Percentiles rank a stretch among this genome's conserved stretches.
These are phyloP conservation scores for Drosophila mauritiana DNA, from an alignment of 1,140 invertebrate species.

Conservation along the genomic window DNA sequence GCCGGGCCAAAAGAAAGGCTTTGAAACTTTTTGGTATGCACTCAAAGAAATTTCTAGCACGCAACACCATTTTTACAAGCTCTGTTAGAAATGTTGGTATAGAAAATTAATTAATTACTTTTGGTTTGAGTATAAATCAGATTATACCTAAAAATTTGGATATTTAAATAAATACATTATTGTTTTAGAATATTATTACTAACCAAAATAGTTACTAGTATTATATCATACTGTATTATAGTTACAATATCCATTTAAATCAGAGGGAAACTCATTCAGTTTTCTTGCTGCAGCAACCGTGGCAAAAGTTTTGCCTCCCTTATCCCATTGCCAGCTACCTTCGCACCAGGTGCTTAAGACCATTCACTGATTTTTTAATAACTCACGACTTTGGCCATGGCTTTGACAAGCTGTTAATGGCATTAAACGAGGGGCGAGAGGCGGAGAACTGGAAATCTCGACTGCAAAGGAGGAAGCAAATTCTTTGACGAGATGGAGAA, in stretches of 20 bases:
- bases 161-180: no score
- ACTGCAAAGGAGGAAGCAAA: conserved; percentile 16
- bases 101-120: no score
- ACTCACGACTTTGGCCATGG: conserved; percentile 53
- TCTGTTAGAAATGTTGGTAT: no score
- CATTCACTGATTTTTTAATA: conserved; percentile 56
- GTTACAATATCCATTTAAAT: neutral
- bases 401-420: conserved; percentile 68
- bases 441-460: conserved; percentile 20
- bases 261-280: neutral
- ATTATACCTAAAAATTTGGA: no score
- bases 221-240: no score
- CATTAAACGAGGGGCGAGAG: conserved; percentile 42
- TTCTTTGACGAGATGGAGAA: conserved; percentile 22
- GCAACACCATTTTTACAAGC: no score
- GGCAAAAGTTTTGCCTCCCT: conserved; percentile 36
- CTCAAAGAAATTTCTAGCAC: neutral
- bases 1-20: conserved; percentile 1
- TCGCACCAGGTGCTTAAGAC: conserved; percentile 31
- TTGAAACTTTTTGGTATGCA: conserved; percentile 21
- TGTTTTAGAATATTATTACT: no score
- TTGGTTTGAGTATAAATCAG: no score
- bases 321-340: neutral
- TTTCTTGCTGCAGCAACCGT: conserved; percentile 7
- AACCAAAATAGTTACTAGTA: no score